phyloP scores from a whole-genome alignment of 2,888 invertebrate genomes.

The Hololepta plana region DNA sequence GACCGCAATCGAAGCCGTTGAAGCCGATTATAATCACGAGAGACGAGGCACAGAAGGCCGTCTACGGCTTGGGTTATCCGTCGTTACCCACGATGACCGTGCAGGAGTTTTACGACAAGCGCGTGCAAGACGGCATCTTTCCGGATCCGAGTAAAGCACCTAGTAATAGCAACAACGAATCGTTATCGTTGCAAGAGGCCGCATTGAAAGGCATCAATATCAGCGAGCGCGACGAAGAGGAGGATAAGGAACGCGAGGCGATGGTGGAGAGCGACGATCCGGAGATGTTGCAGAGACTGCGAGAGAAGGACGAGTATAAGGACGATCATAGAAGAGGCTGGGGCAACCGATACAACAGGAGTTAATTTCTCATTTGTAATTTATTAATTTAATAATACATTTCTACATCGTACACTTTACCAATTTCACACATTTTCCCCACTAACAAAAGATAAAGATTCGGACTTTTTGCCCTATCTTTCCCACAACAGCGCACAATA shows the following conservation, averaged over 20 bases:
- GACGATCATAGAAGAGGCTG: constrained; percentile 74
- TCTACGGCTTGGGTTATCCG: constrained; percentile 91
- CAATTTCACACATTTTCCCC: too few relatives aligned
- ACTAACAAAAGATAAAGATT: too few relatives aligned
- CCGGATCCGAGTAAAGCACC: constrained; percentile 28
- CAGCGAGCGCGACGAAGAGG: constrained; percentile 29
- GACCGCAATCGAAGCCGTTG: constrained; percentile 32
- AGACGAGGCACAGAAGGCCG: constrained; percentile 74
- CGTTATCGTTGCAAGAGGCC: constrained; percentile 22
- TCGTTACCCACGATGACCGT: constrained; percentile 83
- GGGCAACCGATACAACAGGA: constrained; percentile 70
- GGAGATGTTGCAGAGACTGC: constrained; percentile 41
- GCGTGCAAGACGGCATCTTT: constrained; percentile 57
- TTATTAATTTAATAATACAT: too few relatives aligned
- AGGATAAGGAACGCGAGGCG: constrained; percentile 40
- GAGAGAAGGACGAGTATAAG: constrained; percentile 72
- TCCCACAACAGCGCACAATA: too few relatives aligned
- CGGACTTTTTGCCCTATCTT: too few relatives aligned
- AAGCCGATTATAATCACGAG: constrained; percentile 79
- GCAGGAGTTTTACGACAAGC: constrained; percentile 86
- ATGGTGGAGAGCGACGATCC: constrained; percentile 61
- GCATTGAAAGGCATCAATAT: constrained; percentile 20
- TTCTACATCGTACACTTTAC: too few relatives aligned
- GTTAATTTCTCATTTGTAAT: too few relatives aligned
- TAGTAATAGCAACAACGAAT: constrained; percentile 13